Evolutionary conservation across 2,888 invertebrate species (phyloP).

Genomic region (Megalurothrips usitatus): DNA sequence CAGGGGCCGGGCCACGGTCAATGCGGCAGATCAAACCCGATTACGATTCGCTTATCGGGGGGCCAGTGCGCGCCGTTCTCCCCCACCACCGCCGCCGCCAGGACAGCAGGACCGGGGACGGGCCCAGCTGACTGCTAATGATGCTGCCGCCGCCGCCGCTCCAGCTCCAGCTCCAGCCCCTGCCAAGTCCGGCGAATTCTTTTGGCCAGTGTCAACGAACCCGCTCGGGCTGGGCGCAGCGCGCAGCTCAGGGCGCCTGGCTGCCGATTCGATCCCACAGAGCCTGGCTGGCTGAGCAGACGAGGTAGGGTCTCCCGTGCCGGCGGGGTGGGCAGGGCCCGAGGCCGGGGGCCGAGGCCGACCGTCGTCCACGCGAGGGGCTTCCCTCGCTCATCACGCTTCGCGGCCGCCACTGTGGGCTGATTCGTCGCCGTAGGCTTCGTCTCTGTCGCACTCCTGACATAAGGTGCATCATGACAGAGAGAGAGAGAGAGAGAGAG

Average conservation of each 20-base stretch:
- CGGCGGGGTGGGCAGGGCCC: background rate
- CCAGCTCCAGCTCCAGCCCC: background rate
- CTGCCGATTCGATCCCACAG: too few relatives aligned
- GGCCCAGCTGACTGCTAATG: slow-evolving; percentile 12
- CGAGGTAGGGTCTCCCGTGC: too few relatives aligned
- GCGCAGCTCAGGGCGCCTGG: background rate
- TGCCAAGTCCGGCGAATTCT: background rate
- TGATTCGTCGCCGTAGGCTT: too few relatives aligned
- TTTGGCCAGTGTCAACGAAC: background rate
- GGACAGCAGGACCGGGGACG: background rate
- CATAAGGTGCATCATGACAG: too few relatives aligned
- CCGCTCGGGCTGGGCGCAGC: background rate
- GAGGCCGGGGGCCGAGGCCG: background rate
- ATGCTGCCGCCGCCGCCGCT: background rate
- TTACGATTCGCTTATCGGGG: background rate
- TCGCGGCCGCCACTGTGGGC: too few relatives aligned
- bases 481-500: too few relatives aligned
- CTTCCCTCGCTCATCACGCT: too few relatives aligned
- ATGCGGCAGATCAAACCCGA: background rate
- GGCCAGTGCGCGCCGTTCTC: background rate
- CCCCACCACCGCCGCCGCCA: background rate
- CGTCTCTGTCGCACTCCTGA: too few relatives aligned
- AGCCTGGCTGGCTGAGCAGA: too few relatives aligned
- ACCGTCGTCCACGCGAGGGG: too few relatives aligned
- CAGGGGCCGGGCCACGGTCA: too few relatives aligned